phyloP scores from a whole-genome alignment of 2,888 invertebrate species.

The Alsophila aescularia region DNA sequence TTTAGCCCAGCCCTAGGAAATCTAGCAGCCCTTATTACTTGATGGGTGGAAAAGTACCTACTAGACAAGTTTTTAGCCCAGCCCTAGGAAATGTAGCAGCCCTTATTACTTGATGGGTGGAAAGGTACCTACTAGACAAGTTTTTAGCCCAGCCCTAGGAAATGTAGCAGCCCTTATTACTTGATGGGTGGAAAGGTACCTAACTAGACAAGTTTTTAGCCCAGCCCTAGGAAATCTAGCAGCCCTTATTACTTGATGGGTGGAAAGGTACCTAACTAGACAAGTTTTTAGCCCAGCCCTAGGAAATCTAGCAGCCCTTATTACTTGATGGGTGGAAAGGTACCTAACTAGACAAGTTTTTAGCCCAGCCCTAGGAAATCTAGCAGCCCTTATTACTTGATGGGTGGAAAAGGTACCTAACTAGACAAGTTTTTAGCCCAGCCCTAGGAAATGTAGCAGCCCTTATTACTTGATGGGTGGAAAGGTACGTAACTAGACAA shows the following conservation, averaged over 20 bases:
- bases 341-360: too few species aligned
- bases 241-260: conserved; percentile 80
- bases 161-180: conserved; percentile 77
- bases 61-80: too few species aligned
- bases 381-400: conserved; percentile 76
- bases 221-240: conserved; percentile 77
- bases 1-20: conserved; percentile 81
- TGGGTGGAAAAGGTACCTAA: conserved; percentile 78
- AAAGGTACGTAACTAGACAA: too few species aligned
- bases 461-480: conserved; percentile 79
- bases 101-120: conserved; percentile 79
- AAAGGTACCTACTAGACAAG: conserved; percentile 78
- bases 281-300: conserved; percentile 81
- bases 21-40: conserved; percentile 77
- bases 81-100: conserved; percentile 77
- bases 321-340: conserved; percentile 79
- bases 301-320: conserved; percentile 77
- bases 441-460: conserved; percentile 77
- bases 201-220: too few species aligned
- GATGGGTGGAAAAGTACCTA: conserved; percentile 77
- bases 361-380: conserved; percentile 81
- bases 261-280: conserved; percentile 77
- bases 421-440: too few species aligned
- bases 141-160: conserved; percentile 81
- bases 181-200: conserved; percentile 78